Evolutionary conservation across 2,888 invertebrate genomes (phyloP), one percentile per base, ranked within the genome.

Genomic region (Synergus japonicus): DNA sequence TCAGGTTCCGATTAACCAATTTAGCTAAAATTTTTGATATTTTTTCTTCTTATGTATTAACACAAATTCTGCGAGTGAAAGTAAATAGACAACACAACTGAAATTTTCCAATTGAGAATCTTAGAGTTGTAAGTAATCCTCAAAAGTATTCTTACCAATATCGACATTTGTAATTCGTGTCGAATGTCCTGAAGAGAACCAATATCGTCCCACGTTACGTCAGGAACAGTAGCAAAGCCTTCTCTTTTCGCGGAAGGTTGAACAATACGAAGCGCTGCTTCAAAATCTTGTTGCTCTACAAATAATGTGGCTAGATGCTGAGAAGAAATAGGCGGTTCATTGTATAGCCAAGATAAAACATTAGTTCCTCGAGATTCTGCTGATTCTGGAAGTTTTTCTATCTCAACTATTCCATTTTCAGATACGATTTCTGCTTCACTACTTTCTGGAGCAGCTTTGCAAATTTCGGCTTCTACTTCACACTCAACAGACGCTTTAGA

Each of bases 171-270:
- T 54, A 99, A 93, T 89, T 98, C 98, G 89, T 97, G 96, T 78
- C 98, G 94, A 66, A 99, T 96, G 89, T 97, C 95, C 76, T 94
- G 94, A 76, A 99, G 92, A 0, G 99, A 98, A 0, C 99, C 99
- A 85, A 99, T 95, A 93, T 99, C 98, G 60, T 97, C 95, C 99
- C 99, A 99, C 1, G 97, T 97, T 0, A 98, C 97, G 93, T 98
- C 98, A 2, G 99, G 99, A 15, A 99, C 98, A 0, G 98, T 98
- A 2, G 97, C 97, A 92, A 99, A 99, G 76, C 99, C 99, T 93
- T 99, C 99, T 85, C 99, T 94, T 88, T 98, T 98, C 0, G 98
- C 96, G 76, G 98, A 97, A 0, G 99, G 99, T 91, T 98, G 97
- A 8, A 98, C 96, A 78, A 95, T 93, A 90, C 96, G 96, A 43